phyloP scores from a whole-genome alignment of 2,888 invertebrate genomes.

The Schizaphis graminum region DNA sequence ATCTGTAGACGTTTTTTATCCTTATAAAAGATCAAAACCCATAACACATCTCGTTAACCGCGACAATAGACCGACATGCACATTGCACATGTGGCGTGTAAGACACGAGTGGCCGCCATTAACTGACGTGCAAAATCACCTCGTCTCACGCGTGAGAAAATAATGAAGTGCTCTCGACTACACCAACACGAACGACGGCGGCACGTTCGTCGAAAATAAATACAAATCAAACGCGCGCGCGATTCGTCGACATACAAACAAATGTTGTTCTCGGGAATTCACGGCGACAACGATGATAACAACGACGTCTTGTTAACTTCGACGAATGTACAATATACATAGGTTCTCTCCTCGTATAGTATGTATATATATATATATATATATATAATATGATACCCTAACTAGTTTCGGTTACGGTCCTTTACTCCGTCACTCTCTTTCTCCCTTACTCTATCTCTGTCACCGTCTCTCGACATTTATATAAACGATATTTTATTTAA shows the following conservation, averaged over 20 bases:
- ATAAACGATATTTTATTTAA: background rate
- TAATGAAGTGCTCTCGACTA: background rate
- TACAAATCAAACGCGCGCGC: conserved; percentile 27
- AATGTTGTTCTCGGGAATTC: background rate
- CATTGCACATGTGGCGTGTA: background rate
- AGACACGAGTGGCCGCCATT: background rate
- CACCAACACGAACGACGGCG: background rate
- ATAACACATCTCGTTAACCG: background rate
- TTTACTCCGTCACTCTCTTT: background rate
- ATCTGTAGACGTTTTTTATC: background rate
- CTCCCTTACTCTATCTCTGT: background rate
- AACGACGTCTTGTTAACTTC: conserved; percentile 15
- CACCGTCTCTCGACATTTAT: background rate
- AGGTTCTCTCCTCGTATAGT: background rate
- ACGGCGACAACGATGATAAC: background rate
- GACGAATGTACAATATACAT: background rate
- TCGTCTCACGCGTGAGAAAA: background rate
- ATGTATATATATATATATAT: too few species aligned
- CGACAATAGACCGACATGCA: background rate
- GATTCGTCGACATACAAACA: conserved; percentile 5
- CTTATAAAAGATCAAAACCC: background rate
- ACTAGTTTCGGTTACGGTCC: background rate
- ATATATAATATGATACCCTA: background rate
- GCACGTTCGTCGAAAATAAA: conserved; percentile 50
- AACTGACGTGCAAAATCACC: background rate